Evolutionary conservation across 2,113 vertebrate genomes (phyloP).

Genomic region (Holacanthus passer): DNA sequence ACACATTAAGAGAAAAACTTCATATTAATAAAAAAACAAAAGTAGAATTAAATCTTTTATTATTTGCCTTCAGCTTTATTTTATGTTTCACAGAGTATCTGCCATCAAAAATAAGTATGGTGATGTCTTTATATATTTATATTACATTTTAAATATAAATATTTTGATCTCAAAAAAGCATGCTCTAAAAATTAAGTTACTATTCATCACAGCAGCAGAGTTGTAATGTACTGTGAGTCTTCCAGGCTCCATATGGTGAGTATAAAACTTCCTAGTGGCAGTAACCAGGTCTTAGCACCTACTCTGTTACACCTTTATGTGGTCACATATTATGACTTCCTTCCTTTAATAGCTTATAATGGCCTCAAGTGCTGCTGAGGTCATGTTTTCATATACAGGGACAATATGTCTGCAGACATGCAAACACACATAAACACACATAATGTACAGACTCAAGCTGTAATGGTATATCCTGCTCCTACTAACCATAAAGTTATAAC

Average conservation of each 20-base stretch:
- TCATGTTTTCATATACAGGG: constrained; percentile 36
- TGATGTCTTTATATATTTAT: background rate
- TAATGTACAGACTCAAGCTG: background rate
- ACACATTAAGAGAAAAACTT: background rate
- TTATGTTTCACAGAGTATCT: background rate
- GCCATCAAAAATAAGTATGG: background rate
- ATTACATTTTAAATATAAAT: background rate
- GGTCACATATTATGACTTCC: constrained; percentile 31
- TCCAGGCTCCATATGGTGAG: background rate
- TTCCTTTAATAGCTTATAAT: constrained; percentile 21
- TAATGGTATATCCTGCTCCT: constrained; percentile 31
- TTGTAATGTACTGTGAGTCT: background rate
- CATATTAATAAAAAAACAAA: no score
- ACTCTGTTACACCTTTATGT: constrained; percentile 46
- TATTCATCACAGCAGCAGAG: background rate
- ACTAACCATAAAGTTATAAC: constrained; percentile 15
- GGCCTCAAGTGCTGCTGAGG: constrained; percentile 18
- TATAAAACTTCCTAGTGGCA: background rate
- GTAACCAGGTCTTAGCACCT: constrained; percentile 44
- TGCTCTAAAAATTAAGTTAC: background rate
- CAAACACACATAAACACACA: background rate
- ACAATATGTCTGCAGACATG: background rate
- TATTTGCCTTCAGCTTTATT: background rate
- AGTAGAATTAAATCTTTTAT: no score
- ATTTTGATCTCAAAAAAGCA: background rate